Evolutionary conservation across 2,888 invertebrate species (phyloP), one percentile per base, ranked within the genome.

Genomic region (Unio delphinus): DNA sequence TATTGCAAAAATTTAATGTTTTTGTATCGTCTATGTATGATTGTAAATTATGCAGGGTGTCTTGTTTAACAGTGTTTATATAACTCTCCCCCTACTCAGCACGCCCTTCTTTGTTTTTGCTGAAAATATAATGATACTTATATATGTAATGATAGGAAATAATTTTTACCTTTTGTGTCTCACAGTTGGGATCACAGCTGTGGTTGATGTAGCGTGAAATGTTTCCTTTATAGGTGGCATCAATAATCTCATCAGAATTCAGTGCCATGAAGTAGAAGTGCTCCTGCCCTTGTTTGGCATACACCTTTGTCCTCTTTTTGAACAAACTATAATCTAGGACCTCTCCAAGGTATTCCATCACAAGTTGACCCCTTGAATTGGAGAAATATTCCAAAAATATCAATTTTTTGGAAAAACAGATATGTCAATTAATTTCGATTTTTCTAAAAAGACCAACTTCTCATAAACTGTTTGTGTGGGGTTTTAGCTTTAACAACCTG

Each of bases 241-340:
- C 99, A 73, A 99, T 99, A 69, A 96, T 94, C 74, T 95, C 94
- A 90, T 98, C 97, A 1, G 95, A 95, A 87, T 96, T 94, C 62
- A 99, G 91, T 0, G 98, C 95, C 98, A 99, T 99, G 90, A 99
- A 98, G 90, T 99, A 99, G 89, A 97, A 97, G 90, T 99, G 99
- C 56, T 94, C 92, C 87, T 95, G 95, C 89, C 96, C 96, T 72
- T 95, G 95, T 81, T 95, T 94, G 0, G 96, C 95, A 90, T 99
- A 99, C 61, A 94, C 93, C 84, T 95, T 94, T 0, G 96, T 95
- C 11, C 99, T 93, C 68, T 94, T 93, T 87, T 95, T 95, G 90
- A 99, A 98, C 89, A 96, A 95, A n/a, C 94, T 94, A 64, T 94
- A 94, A 89, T 96, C 95, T 15, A 99, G 92, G 0, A 99, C 97